Base-by-base conservation (phyloP, 2,888 invertebrate genomes). In the Aphidius colemani region DNA sequence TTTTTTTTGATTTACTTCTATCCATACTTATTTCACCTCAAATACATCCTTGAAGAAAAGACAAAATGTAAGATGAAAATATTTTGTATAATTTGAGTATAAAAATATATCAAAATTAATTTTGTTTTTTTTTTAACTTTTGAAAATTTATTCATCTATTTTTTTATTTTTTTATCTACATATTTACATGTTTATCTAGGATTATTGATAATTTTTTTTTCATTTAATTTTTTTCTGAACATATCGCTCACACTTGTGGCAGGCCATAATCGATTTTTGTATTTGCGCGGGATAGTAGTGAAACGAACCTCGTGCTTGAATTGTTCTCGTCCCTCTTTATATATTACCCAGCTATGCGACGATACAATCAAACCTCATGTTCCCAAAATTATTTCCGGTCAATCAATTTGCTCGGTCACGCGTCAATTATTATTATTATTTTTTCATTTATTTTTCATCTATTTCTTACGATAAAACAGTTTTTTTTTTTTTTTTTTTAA, bases 241-340 rank as follows among this genome's bases (percentile, higher is more conserved):
- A 51, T 46, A 51, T 48, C 41, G 59, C 49, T 55, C 53, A 13
- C 43, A 50, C 45, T 40, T 41, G n/a, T 59, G 10, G 44, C 18
- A 43, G 50, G 8, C 30, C 43, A 49, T 59, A 59, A 55, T 64
- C 63, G 63, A 63, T 63, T 63, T 55, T 30, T 30, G 30, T 30
- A 55, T 53, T 63, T 43, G 45, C 10, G 61, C 46, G 58, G 50
- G 6, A 57, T 45, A 46, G 39, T 51, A 51, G 51, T 51, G 39
- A 57, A 57, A n/a, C 18, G 18, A 18, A 61, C 56, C 57, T 57
- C 62, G 62, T 62, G 51, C 45, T 7, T 41, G 30, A 40, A 53
- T 51, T 7, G 8, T 39, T 39, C 10, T 13, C 18, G 18, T 43
- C 11, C 11, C 7, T 10, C 18, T 46, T 41, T 13, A 8, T 40